Conservation (phyloP, 2,113 vertebrate genomes). For the Lethenteron reissneri region DNA sequence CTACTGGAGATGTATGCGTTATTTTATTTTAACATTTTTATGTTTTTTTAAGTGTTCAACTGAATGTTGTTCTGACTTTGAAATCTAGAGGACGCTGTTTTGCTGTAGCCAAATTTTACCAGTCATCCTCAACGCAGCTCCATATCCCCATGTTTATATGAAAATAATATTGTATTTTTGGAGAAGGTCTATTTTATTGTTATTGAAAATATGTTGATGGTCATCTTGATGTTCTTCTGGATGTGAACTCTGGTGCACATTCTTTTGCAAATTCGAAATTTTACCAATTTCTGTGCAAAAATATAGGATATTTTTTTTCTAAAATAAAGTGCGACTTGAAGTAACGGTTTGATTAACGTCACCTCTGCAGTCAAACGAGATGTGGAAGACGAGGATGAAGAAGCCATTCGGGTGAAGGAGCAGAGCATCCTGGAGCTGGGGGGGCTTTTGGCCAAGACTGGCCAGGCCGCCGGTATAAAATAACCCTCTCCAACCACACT, state of each 20-base stretch:
- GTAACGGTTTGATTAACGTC: not conserved
- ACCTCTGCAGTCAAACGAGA: conserved; percentile 58
- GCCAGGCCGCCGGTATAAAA: conserved; percentile 74
- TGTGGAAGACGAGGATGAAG: conserved; percentile 85
- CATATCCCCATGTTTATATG: too few species aligned
- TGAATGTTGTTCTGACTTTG: too few species aligned
- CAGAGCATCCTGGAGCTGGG: conserved; percentile 96
- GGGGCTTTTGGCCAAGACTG: conserved; percentile 73
- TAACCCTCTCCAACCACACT: too few species aligned
- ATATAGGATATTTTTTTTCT: not conserved
- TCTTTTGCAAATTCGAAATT: not conserved
- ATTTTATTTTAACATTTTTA: too few species aligned
- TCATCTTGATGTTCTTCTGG: not conserved
- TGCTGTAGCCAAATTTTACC: too few species aligned
- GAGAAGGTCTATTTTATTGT: too few species aligned
- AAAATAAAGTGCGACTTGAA: not conserved
- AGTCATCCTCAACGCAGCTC: too few species aligned
- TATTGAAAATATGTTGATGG: not conserved
- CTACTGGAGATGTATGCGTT: too few species aligned
- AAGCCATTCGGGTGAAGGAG: conserved; percentile 88
- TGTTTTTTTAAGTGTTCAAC: too few species aligned
- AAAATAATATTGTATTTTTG: too few species aligned
- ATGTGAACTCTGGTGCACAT: not conserved
- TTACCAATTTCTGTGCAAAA: not conserved
- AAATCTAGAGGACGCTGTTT: too few species aligned